A percentile compares a stretch with the other conserved stretches of the same genome.
Conservation (phyloP, 1,140 invertebrate genomes). For the Nasonia longicornis region DNA sequence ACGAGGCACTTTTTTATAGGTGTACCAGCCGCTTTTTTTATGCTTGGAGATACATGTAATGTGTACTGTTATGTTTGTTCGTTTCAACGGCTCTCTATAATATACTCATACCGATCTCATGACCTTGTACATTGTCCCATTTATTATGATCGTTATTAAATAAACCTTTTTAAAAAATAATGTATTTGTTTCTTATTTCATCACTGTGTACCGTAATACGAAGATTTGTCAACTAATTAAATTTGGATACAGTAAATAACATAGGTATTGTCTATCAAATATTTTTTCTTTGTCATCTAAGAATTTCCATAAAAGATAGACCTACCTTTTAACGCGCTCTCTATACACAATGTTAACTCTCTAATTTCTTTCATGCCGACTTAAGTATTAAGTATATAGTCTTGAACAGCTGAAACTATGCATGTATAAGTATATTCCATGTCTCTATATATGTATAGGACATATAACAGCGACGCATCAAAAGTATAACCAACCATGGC, state of each 20-base stretch:
- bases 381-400: neutral
- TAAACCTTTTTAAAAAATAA: slow-evolving; percentile 28
- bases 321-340: no score
- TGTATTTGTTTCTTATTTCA: neutral
- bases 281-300: neutral
- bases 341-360: no score
- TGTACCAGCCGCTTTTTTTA: neutral
- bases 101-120: slow-evolving; percentile 6
- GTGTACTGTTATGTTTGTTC: neutral
- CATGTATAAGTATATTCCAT: neutral
- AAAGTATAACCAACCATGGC: neutral
- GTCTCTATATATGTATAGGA: neutral
- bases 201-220: no score
- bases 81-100: neutral
- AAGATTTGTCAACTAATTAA: no score
- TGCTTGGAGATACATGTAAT: neutral
- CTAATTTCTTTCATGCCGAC: no score
- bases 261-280: no score
- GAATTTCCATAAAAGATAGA: neutral
- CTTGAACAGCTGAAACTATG: neutral
- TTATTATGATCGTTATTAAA: slow-evolving; percentile 39
- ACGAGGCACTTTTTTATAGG: slow-evolving; percentile 32
- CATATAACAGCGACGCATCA: neutral
- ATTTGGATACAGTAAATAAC: no score
- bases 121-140: slow-evolving; percentile 38